A percentile compares a stretch with the other conserved stretches of the same genome.
These are phyloP conservation scores for Brachionus angularis DNA, from an alignment of 1,140 invertebrate species.

Conservation along the genomic window DNA sequence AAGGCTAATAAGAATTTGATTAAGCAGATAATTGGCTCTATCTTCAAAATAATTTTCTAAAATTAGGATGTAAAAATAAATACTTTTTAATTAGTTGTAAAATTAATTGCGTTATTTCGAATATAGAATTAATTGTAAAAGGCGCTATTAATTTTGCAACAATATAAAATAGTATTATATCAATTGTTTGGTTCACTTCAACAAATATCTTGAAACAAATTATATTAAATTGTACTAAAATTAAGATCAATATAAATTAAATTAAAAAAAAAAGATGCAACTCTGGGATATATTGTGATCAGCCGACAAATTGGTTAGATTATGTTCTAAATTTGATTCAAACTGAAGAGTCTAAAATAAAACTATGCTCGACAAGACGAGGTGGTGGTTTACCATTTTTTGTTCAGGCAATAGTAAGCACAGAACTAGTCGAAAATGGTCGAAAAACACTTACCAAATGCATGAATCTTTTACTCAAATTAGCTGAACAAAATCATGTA, in stretches of 20 bases:
- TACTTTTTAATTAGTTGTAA: too few species aligned
- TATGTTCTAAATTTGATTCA: constrained; percentile 34
- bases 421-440: constrained; percentile 47
- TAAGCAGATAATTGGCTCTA: too few species aligned
- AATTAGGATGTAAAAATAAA: too few species aligned
- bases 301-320: constrained; percentile 11
- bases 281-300: neutral
- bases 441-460: constrained; percentile 61
- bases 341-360: constrained; percentile 46
- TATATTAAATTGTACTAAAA: neutral
- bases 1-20: too few species aligned
- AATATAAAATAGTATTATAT: too few species aligned
- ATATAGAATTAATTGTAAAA: too few species aligned
- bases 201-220: too few species aligned
- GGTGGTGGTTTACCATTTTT: constrained; percentile 87
- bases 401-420: constrained; percentile 65
- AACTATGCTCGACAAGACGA: constrained; percentile 74
- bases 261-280: constrained; percentile 10
- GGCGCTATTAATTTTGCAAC: too few species aligned
- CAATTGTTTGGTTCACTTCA: too few species aligned
- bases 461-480: constrained; percentile 63
- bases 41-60: too few species aligned
- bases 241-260: neutral
- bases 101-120: too few species aligned
- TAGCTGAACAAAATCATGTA: constrained; percentile 51